phyloP scores from a whole-genome alignment of 2,888 invertebrate species.

The Tipula confusa region DNA sequence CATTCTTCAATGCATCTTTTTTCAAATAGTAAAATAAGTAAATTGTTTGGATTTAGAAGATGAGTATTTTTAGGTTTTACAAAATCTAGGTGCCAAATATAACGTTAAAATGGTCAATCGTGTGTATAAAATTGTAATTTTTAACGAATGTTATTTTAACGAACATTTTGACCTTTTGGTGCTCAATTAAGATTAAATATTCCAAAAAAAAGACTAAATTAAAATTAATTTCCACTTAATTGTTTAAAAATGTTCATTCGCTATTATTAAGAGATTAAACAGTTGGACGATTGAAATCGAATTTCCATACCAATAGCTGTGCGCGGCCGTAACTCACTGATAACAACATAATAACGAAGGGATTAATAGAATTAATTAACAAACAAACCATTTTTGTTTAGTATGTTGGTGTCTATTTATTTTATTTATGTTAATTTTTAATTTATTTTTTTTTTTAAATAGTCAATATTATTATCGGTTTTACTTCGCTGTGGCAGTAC shows the following conservation, averaged over 20 bases:
- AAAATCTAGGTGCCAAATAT: no score
- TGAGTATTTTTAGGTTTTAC: no score
- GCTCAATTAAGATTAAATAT: background rate
- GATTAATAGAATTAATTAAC: conserved; percentile 9
- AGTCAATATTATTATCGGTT: background rate
- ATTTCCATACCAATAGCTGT: background rate
- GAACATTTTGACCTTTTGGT: background rate
- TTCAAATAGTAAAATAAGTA: no score
- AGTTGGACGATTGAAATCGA: background rate
- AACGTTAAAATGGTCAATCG: no score
- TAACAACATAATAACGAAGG: background rate
- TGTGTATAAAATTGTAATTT: no score
- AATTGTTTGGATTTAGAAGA: no score
- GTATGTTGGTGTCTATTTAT: background rate
- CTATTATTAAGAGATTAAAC: conserved; percentile 3
- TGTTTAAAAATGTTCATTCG: background rate
- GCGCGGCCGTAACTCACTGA: background rate
- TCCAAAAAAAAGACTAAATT: background rate
- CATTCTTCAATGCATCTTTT: no score
- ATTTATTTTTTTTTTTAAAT: background rate
- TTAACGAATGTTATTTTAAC: background rate
- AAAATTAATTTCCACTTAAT: background rate
- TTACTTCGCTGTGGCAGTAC: background rate
- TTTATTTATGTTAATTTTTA: background rate
- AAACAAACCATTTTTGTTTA: background rate